Percentiles rank a stretch among this genome's conserved stretches.
Conservation (phyloP, 2,113 vertebrate genomes). For the Mirounga angustirostris region DNA sequence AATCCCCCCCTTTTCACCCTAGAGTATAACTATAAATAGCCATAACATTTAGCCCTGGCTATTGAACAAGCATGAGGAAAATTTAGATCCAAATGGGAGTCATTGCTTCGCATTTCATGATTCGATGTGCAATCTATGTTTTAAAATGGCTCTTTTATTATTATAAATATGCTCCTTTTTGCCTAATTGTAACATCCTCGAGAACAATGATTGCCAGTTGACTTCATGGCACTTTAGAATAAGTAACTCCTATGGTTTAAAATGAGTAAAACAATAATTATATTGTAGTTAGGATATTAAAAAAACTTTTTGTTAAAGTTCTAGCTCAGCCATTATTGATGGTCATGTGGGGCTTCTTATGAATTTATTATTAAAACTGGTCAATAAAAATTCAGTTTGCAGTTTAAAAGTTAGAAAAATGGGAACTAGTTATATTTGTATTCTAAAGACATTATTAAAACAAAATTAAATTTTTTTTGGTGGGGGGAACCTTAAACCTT, state of each 20-base stretch:
- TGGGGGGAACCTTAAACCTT: background rate
- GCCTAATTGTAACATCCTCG: constrained; percentile 75
- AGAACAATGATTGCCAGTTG: constrained; percentile 69
- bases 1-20: constrained; percentile 70
- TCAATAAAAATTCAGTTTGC: constrained; percentile 72
- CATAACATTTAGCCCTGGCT: constrained; percentile 77
- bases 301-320: constrained; percentile 56
- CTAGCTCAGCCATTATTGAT: constrained; percentile 2
- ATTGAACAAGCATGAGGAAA: constrained; percentile 73
- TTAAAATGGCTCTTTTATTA: constrained; percentile 74
- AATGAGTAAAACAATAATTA: constrained; percentile 69
- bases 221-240: constrained; percentile 68
- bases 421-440: background rate
- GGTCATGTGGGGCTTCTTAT: background rate
- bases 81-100: constrained; percentile 79
- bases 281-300: background rate
- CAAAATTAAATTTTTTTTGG: background rate
- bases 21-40: constrained; percentile 77
- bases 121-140: constrained; percentile 64
- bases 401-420: constrained; percentile 75
- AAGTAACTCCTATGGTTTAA: constrained; percentile 70
- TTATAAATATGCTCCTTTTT: constrained; percentile 71
- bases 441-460: constrained; percentile 41
- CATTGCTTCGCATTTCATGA: constrained; percentile 75
- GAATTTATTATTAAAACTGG: constrained; percentile 32